A percentile compares a stretch with the other conserved stretches of the same genome.
These are phyloP conservation scores for Odontocerum albicorne DNA, from an alignment of 2,888 invertebrate species.

Conservation along the genomic window DNA sequence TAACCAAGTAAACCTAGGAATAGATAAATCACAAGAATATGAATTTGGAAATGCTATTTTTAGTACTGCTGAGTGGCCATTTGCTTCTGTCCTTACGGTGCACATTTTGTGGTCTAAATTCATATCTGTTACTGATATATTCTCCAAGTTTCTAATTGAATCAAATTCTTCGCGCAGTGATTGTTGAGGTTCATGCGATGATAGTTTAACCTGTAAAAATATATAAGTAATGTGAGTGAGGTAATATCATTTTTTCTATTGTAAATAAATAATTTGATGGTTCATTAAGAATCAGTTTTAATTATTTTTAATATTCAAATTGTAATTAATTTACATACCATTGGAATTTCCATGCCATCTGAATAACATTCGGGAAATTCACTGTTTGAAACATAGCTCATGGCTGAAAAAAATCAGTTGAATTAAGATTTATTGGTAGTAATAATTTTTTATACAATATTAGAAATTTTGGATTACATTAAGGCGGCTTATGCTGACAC, in stretches of 20 bases:
- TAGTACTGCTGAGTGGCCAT: conserved; percentile 57
- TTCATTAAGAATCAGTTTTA: background rate
- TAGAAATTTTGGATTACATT: no score
- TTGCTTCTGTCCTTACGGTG: conserved; percentile 58
- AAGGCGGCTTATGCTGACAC: no score
- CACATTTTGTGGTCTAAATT: conserved; percentile 61
- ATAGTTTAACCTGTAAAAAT: conserved; percentile 47
- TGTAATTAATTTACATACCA: conserved; percentile 42
- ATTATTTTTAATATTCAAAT: conserved; percentile 2
- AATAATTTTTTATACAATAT: no score
- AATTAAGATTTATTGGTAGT: no score
- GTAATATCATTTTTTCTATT: background rate
- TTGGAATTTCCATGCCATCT: conserved; percentile 49
- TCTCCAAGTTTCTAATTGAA: conserved; percentile 55
- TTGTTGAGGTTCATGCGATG: conserved; percentile 44
- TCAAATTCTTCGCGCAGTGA: conserved; percentile 56
- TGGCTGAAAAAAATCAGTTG: conserved; percentile 48
- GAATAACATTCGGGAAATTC: conserved; percentile 48
- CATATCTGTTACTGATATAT: conserved; percentile 59
- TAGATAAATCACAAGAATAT: conserved; percentile 48
- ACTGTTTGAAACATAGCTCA: conserved; percentile 51
- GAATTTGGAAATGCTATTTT: conserved; percentile 63
- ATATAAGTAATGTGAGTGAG: background rate
- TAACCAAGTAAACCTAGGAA: conserved; percentile 56
- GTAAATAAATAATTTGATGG: background rate